These are phyloP conservation scores for Pterobdella sp. DNA, from an alignment of 2,888 invertebrate genomes.

Conservation along the genomic window DNA sequence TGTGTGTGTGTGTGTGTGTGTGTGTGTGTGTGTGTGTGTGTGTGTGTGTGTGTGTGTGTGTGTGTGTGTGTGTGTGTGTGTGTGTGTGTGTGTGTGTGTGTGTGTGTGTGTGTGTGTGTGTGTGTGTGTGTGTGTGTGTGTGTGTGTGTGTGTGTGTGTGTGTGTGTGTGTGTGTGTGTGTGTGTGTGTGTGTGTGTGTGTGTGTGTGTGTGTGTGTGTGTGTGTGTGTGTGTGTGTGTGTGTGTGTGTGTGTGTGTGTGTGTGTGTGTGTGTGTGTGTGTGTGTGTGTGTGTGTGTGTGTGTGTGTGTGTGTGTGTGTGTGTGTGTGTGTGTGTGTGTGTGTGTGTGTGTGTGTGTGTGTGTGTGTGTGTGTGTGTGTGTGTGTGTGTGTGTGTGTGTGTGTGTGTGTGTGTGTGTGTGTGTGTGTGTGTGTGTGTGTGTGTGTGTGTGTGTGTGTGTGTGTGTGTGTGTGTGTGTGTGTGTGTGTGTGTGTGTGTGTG, in stretches of 20 bases:
- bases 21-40: conserved; percentile 29
- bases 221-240: conserved; percentile 1
- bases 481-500: conserved; percentile 26
- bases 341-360: not conserved
- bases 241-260: not conserved
- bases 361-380: not conserved
- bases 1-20: conserved; percentile 28
- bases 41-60: not conserved
- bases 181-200: not conserved
- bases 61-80: conserved; percentile 14
- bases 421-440: conserved; percentile 8
- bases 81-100: conserved; percentile 22
- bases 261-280: conserved; percentile 1
- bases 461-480: conserved; percentile 21
- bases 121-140: conserved; percentile 15
- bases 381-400: conserved; percentile 15
- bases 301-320: conserved; percentile 10
- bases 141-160: conserved; percentile 20
- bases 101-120: conserved; percentile 15
- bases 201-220: conserved; percentile 7
- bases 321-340: not conserved
- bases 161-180: conserved; percentile 8
- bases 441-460: not conserved
- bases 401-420: not conserved
- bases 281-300: conserved; percentile 11